These are phyloP conservation scores for Tuta absoluta DNA, from an alignment of 2,888 invertebrate genomes.

Conservation along the genomic window DNA sequence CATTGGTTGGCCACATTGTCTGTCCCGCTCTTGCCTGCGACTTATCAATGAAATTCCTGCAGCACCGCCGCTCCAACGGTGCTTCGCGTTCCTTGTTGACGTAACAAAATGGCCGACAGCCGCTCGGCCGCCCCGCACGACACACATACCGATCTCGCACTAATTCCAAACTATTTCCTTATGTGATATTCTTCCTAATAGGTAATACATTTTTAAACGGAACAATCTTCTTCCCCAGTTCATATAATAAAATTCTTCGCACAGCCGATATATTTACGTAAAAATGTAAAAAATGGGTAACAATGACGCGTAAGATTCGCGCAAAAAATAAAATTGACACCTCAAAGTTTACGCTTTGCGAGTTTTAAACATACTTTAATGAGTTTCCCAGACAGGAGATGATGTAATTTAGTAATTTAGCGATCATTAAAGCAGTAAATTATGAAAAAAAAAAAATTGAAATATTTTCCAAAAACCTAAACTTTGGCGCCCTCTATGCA, in stretches of 20 bases:
- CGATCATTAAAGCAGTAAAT: conserved; percentile 20
- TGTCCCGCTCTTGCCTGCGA: conserved; percentile 66
- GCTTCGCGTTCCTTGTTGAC: conserved; percentile 72
- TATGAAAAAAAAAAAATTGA: conserved; percentile 1
- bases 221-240: background rate
- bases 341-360: conserved; percentile 17
- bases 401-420: conserved; percentile 23
- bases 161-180: conserved; percentile 28
- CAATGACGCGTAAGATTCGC: background rate
- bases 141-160: conserved; percentile 40
- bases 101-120: conserved; percentile 72
- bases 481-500: conserved; percentile 23
- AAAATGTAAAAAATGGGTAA: background rate
- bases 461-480: background rate
- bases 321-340: conserved; percentile 22
- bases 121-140: conserved; percentile 4
- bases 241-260: background rate
- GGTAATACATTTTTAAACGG: background rate
- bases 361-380: conserved; percentile 5
- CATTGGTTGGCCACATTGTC: no score
- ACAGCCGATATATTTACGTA: background rate
- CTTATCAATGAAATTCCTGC: conserved; percentile 78
- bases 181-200: conserved; percentile 2
- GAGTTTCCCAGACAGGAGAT: conserved; percentile 25
- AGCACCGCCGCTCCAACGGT: conserved; percentile 58